Percentiles rank a stretch among this genome's conserved stretches.
phyloP scores from a whole-genome alignment of 2,797 vertebrate genomes.

The Cuniculus paca region DNA sequence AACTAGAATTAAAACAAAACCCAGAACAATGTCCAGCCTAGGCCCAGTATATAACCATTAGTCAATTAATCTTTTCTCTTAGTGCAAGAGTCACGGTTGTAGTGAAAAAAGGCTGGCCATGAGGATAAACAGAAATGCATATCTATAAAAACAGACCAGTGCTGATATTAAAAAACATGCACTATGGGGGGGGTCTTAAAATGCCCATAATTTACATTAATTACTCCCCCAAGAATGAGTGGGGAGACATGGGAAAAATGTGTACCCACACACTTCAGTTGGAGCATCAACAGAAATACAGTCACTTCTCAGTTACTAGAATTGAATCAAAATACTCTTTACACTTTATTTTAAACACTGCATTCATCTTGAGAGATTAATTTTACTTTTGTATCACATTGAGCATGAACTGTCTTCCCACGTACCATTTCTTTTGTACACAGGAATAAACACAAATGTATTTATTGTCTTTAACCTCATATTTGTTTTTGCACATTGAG shows the following conservation, averaged over 20 bases:
- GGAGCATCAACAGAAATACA: background rate
- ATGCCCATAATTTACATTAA: fast-evolving
- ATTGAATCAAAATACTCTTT: background rate
- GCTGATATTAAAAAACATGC: fast-evolving
- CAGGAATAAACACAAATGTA: background rate
- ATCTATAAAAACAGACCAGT: background rate
- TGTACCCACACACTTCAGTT: background rate
- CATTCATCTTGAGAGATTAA: background rate
- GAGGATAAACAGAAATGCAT: background rate
- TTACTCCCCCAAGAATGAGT: too few relatives aligned
- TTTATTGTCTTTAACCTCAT: background rate
- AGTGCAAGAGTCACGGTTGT: slow-evolving; percentile 52
- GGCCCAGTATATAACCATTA: slow-evolving; percentile 60
- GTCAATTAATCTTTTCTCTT: slow-evolving; percentile 66
- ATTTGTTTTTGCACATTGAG: background rate
- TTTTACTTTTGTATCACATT: background rate
- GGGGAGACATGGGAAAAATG: background rate
- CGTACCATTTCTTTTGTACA: background rate
- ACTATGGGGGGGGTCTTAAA: fast-evolving
- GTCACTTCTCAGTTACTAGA: background rate
- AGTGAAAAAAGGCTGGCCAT: slow-evolving; percentile 24
- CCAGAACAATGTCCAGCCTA: slow-evolving; percentile 52
- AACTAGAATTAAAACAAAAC: slow-evolving; percentile 75
- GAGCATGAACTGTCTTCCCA: background rate
- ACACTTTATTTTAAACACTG: background rate